Evolutionary conservation across 2,113 vertebrate species (phyloP), one percentile per base, ranked within the genome.

Genomic region (Heptranchias perlo): DNA sequence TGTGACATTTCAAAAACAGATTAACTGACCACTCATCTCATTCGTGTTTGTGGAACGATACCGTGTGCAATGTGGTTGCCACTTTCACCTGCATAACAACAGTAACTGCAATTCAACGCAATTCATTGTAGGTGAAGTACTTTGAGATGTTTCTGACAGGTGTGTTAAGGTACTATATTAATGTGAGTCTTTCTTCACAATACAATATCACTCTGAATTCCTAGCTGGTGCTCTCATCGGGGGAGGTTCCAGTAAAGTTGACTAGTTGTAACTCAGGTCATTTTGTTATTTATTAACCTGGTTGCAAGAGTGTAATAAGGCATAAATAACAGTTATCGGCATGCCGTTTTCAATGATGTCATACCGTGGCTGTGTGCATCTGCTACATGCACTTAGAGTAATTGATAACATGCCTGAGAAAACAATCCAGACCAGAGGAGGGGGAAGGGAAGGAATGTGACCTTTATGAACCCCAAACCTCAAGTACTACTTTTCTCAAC

Each of bases 241-340:
- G 31, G 14, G 54, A 18, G 35, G 54, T n/a, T 91, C 54, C 54
- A 58, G 87, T n/a, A 61, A 58, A 91, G 87, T 82, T 82, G 39
- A 44, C 78, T 78, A 39, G 76, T 78, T 78, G n/a, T 58, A 91
- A 58, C 13, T 31, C 28, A n/a, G 52, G 4, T 91, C 52, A 61
- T 25, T 82, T 82, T 54, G 54, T 61, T 91, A 61, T 91, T 58
- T 91, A 91, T 91, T 91, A 91, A n/a, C 54, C 52, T 91, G 87
- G 52, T 91, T 91, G 28, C 31, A n/a, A 28, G 31, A 61, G 11
- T 91, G 52, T 58, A 91, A 61, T 61, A 61, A n/a, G 31, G 87
- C 52, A 91, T 91, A 58, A 91, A 28, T 91, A 31, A 58, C 87
- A 61, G 87, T 61, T 91, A 91, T 61, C 54, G 61, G 87, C 52